phyloP scores from a whole-genome alignment of 1,140 invertebrate species.

The Meloidogyne floridensis region DNA sequence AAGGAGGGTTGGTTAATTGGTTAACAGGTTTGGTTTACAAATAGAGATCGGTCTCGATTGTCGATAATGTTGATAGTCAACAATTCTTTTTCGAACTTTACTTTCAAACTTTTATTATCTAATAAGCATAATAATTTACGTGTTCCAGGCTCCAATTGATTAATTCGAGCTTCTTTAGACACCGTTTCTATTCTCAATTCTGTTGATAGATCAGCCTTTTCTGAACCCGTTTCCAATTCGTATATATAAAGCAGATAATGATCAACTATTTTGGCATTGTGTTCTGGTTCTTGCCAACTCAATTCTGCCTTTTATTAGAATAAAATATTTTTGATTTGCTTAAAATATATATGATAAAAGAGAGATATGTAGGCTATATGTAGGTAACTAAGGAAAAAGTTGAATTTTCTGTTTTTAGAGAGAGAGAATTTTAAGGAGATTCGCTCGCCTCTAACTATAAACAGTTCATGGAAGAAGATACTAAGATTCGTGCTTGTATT shows the following conservation, averaged over 20 bases:
- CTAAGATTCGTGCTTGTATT: too few relatives aligned
- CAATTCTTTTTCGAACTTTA: neutral
- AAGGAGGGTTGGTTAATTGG: too few relatives aligned
- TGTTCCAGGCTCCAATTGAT: conserved; percentile 27
- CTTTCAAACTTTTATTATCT: neutral
- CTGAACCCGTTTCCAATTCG: conserved; percentile 10
- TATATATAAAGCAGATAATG: conserved; percentile 31
- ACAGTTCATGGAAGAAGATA: too few relatives aligned
- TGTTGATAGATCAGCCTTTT: conserved; percentile 11
- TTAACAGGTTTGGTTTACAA: neutral
- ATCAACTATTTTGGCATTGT: conserved; percentile 22
- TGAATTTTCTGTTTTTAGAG: too few relatives aligned
- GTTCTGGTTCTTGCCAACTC: conserved; percentile 25
- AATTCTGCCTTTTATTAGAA: conserved; percentile 19
- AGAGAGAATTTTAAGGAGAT: too few relatives aligned
- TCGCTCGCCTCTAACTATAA: too few relatives aligned
- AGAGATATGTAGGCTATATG: too few relatives aligned
- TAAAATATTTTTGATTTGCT: neutral
- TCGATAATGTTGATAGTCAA: neutral
- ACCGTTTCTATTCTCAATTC: conserved; percentile 16
- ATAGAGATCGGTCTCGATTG: too few relatives aligned
- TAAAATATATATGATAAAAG: too few relatives aligned
- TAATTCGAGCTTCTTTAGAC: conserved; percentile 1
- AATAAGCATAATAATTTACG: neutral
- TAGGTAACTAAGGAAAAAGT: too few relatives aligned